These are phyloP conservation scores for Stenoptilia bipunctidactyla DNA, from an alignment of 2,888 invertebrate species.

Conservation along the genomic window DNA sequence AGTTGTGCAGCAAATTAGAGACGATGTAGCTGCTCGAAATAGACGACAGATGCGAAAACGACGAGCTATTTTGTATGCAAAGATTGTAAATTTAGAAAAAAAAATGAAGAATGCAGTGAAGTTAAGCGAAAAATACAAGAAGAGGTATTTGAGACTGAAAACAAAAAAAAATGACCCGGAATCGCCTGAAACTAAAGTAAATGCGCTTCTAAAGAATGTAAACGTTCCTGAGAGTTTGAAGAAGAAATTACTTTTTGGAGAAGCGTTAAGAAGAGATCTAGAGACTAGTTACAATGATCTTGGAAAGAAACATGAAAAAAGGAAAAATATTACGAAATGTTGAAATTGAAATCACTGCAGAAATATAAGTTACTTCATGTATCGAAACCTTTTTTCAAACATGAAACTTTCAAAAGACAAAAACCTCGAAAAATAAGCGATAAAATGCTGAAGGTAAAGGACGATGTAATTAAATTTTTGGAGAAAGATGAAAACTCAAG, in stretches of 20 bases:
- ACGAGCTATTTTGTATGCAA: no score
- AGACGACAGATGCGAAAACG: no score
- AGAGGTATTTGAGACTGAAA: no score
- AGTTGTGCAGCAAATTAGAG: no score
- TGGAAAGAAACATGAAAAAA: slow-evolving; percentile 15
- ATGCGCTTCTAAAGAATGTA: slow-evolving; percentile 14
- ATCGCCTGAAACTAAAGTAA: slow-evolving; percentile 9
- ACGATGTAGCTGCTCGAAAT: no score
- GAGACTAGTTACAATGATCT: slow-evolving; percentile 13
- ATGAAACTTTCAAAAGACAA: slow-evolving; percentile 13
- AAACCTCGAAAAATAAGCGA: slow-evolving; percentile 10
- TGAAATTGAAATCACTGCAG: slow-evolving; percentile 8
- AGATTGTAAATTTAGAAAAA: no score
- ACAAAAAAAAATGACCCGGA: slow-evolving; percentile 10
- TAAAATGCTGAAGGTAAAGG: slow-evolving; percentile 10
- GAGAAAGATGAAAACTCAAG: slow-evolving; percentile 17
- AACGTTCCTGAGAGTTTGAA: slow-evolving; percentile 10
- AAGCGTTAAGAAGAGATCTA: slow-evolving; percentile 13
- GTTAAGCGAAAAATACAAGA: no score
- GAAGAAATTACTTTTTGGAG: slow-evolving; percentile 14
- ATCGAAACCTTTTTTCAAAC: slow-evolving; percentile 13
- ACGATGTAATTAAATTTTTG: slow-evolving; percentile 14
- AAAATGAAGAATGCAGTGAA: no score
- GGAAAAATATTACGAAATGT: slow-evolving; percentile 15
- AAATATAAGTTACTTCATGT: slow-evolving; percentile 13